Percentiles rank a stretch among this genome's conserved stretches.
Conservation (phyloP, 35 echinoderm and acorn worm species). For the Anneissia japonica region DNA sequence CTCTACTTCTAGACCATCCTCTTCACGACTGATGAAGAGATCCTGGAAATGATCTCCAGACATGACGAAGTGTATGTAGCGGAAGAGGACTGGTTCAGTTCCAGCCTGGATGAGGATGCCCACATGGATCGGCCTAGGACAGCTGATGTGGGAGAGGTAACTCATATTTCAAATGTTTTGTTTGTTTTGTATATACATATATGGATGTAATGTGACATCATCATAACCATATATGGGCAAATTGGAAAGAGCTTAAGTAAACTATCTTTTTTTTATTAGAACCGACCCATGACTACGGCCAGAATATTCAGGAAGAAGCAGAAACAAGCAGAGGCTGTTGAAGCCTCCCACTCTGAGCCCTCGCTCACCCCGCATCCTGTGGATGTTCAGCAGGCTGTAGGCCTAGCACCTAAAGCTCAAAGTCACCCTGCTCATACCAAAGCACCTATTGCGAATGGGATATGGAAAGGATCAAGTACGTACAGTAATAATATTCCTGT, state of each 20-base stretch:
- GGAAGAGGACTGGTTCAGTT: conserved; percentile 79
- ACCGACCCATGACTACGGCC: conserved; percentile 75
- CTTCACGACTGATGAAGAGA: conserved; percentile 90
- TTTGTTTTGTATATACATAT: not conserved
- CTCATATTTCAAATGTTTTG: not conserved
- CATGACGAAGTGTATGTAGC: conserved; percentile 73
- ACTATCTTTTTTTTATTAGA: conserved; percentile 10
- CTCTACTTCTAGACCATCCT: conserved; percentile 67
- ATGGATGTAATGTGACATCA: no score
- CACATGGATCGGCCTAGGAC: conserved; percentile 61
- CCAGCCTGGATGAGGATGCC: conserved; percentile 78
- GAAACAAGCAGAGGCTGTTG: not conserved
- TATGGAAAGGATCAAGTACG: not conserved
- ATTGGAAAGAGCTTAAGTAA: not conserved
- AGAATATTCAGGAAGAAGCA: conserved; percentile 60
- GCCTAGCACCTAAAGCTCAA: not conserved
- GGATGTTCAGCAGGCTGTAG: not conserved
- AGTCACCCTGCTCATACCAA: not conserved
- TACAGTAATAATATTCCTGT: no score
- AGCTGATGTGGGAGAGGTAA: conserved; percentile 85
- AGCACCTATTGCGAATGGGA: not conserved
- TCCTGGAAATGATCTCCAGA: conserved; percentile 79
- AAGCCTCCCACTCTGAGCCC: not conserved
- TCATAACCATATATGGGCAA: no score
- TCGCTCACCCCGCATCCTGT: not conserved